These are phyloP conservation scores for Drosophila formosana DNA, from an alignment of 2,888 invertebrate species.

Conservation along the genomic window DNA sequence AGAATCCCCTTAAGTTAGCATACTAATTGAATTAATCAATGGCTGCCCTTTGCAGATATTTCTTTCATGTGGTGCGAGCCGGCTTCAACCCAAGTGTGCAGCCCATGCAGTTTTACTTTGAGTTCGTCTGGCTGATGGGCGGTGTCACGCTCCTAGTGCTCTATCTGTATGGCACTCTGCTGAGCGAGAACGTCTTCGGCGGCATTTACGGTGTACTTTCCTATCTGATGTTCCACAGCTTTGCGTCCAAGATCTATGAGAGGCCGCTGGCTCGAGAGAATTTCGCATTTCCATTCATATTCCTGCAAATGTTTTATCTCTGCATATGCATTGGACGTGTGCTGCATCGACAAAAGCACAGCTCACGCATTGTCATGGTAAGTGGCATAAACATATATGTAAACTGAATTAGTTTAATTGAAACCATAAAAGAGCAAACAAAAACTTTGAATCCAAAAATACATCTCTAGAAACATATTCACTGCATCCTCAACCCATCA, in stretches of 20 bases:
- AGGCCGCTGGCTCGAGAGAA: conserved; percentile 94
- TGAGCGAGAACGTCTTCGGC: conserved; percentile 90
- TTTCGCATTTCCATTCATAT: conserved; percentile 92
- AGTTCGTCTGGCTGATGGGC: conserved; percentile 90
- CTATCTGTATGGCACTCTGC: conserved; percentile 88
- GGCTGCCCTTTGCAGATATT: conserved; percentile 62
- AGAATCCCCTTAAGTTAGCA: no score
- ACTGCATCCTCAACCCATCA: no score
- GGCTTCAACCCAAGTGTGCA: conserved; percentile 85
- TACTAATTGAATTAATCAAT: background rate
- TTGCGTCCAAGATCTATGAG: conserved; percentile 94
- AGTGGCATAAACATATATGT: background rate
- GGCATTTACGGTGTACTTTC: conserved; percentile 90
- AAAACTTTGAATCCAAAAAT: no score
- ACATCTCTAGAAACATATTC: no score
- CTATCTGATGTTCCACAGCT: conserved; percentile 93
- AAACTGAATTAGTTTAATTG: background rate
- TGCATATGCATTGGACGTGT: conserved; percentile 86
- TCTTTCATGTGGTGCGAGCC: conserved; percentile 75
- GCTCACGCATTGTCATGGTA: conserved; percentile 68
- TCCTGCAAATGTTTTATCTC: conserved; percentile 90
- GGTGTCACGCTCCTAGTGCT: conserved; percentile 89
- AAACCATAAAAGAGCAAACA: no score
- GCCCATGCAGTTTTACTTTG: conserved; percentile 93
- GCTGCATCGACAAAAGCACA: conserved; percentile 68